phyloP scores from a whole-genome alignment of 2,113 vertebrate genomes.

The Podiceps cristatus region DNA sequence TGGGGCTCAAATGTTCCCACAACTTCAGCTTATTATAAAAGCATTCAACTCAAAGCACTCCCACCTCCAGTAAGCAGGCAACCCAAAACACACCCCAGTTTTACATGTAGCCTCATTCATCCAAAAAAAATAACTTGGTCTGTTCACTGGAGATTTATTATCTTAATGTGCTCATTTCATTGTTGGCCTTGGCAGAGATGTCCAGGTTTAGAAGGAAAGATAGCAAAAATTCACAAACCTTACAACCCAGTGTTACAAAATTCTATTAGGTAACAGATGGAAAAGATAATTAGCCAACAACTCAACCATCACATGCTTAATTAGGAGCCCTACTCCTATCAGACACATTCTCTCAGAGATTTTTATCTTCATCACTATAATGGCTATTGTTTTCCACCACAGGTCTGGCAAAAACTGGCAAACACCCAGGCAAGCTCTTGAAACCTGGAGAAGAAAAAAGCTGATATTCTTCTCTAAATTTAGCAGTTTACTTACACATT shows the following conservation, averaged over 20 bases:
- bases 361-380: not conserved
- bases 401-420: not conserved
- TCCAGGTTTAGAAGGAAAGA: not conserved
- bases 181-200: slow-evolving; percentile 38
- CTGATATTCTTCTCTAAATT: not conserved
- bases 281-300: slow-evolving; percentile 36
- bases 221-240: not conserved
- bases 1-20: slow-evolving; percentile 52
- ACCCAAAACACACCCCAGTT: not conserved
- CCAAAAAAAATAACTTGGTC: slow-evolving; percentile 38
- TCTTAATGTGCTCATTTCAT: not conserved
- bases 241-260: slow-evolving; percentile 5
- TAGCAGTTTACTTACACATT: not conserved
- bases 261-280: slow-evolving; percentile 22
- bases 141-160: slow-evolving; percentile 41
- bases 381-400: not conserved
- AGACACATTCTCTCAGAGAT: not conserved
- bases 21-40: slow-evolving; percentile 1
- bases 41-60: not conserved
- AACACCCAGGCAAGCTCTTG: not conserved
- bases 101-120: not conserved
- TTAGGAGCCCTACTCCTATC: not conserved
- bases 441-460: not conserved
- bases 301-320: slow-evolving; percentile 24
- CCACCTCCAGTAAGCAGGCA: slow-evolving; percentile 2